A percentile compares a stretch with the other conserved stretches of the same genome.
These are phyloP conservation scores for Halcyon smyrnensis DNA, from an alignment of 2,797 vertebrate species.

Conservation along the genomic window DNA sequence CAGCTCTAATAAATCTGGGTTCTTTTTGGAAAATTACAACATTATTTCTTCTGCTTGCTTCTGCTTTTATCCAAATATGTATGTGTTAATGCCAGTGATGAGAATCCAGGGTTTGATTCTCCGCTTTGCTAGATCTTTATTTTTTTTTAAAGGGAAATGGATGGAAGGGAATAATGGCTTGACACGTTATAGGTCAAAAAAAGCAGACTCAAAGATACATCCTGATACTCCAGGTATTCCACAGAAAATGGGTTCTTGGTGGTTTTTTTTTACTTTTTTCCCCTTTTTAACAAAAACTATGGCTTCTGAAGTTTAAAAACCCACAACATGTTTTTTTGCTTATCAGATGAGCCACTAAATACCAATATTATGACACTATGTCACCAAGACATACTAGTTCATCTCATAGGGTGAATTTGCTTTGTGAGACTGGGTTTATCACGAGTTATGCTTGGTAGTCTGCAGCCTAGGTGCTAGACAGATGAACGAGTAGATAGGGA, in stretches of 20 bases:
- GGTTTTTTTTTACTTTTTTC: neutral
- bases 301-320: constrained; percentile 9
- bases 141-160: neutral
- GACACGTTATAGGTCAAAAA: constrained; percentile 15
- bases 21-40: constrained; percentile 47
- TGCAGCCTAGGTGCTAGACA: constrained; percentile 3
- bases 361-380: neutral
- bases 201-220: neutral
- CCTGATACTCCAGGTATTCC: constrained; percentile 8
- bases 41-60: constrained; percentile 12
- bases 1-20: constrained; percentile 47
- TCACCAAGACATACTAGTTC: neutral
- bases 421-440: constrained; percentile 18
- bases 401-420: constrained; percentile 16
- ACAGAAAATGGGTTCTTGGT: neutral
- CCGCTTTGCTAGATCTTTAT: neutral
- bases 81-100: neutral
- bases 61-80: neutral
- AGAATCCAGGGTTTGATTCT: constrained; percentile 1
- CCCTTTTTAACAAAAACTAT: neutral
- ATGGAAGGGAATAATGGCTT: neutral
- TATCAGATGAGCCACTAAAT: constrained; percentile 6
- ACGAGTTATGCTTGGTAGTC: neutral
- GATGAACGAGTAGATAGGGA: neutral
- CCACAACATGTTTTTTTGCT: neutral